phyloP scores from a whole-genome alignment of 2,888 invertebrate species.

The Hydroisotoma schaefferi region DNA sequence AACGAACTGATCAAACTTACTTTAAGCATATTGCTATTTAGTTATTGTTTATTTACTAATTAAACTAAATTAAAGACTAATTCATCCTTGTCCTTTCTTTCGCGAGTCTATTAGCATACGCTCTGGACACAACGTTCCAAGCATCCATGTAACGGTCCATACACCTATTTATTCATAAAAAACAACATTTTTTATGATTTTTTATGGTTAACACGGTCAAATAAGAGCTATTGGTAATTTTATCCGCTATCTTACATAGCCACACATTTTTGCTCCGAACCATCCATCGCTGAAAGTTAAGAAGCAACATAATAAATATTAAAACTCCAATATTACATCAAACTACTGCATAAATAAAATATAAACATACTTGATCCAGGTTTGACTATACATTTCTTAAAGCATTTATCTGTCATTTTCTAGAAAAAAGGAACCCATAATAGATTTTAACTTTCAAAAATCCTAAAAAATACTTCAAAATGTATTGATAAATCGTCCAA shows the following conservation, averaged over 20 bases:
- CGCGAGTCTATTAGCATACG: conserved; percentile 80
- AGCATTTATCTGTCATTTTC: conserved; percentile 97
- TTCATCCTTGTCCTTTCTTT: conserved; percentile 59
- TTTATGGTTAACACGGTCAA: no score
- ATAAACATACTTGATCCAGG: conserved; percentile 66
- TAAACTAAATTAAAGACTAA: background rate
- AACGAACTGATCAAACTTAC: no score
- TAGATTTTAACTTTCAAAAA: background rate
- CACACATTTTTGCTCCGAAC: conserved; percentile 75
- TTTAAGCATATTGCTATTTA: no score
- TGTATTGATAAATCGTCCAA: background rate
- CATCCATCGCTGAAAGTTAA: conserved; percentile 28
- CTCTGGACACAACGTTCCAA: conserved; percentile 86
- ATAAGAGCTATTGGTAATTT: no score
- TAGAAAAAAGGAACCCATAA: conserved; percentile 54
- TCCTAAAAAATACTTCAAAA: background rate
- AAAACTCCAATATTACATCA: background rate
- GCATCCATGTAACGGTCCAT: conserved; percentile 96
- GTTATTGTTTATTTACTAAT: no score
- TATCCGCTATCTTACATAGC: no score
- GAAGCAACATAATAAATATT: conserved; percentile 1
- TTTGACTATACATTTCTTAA: conserved; percentile 86
- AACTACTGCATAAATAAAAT: background rate
- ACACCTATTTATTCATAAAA: no score
- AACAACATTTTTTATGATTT: no score